phyloP scores from a whole-genome alignment of 2,888 invertebrate genomes.

The Nomada ruficornis region DNA sequence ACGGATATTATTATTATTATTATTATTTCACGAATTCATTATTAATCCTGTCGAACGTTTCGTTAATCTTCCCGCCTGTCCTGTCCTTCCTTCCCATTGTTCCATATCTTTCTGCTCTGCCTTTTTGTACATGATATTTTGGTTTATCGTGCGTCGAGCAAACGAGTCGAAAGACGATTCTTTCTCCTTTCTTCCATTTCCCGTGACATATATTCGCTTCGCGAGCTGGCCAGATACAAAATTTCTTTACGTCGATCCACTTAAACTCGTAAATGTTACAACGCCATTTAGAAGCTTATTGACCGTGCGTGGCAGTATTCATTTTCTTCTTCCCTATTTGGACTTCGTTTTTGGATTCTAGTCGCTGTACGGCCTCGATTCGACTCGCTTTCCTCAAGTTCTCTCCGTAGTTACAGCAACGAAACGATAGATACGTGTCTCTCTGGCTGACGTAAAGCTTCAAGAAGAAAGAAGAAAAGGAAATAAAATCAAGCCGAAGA shows the following conservation, averaged over 20 bases:
- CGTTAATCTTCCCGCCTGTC: neutral
- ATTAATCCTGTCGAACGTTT: neutral
- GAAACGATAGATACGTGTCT: slow-evolving; percentile 29
- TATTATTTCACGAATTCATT: slow-evolving; percentile 9
- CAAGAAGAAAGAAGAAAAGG: neutral
- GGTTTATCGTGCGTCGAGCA: slow-evolving; percentile 15
- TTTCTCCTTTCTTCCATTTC: neutral
- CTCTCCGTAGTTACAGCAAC: slow-evolving; percentile 1
- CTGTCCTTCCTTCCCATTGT: neutral
- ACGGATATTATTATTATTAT: slow-evolving; percentile 21
- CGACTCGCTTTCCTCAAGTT: slow-evolving; percentile 3
- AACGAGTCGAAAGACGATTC: slow-evolving; percentile 32
- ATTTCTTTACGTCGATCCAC: slow-evolving; percentile 15
- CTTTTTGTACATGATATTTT: slow-evolving; percentile 12
- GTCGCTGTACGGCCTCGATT: slow-evolving; percentile 3
- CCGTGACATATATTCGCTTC: neutral
- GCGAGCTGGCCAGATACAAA: slow-evolving; percentile 16
- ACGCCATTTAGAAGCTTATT: slow-evolving; percentile 40
- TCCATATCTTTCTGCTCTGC: neutral
- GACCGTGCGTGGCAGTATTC: slow-evolving; percentile 48
- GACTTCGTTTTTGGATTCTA: neutral
- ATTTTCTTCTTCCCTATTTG: neutral
- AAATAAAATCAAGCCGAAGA: neutral
- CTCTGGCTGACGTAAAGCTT: neutral
- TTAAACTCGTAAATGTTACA: slow-evolving; percentile 13